Evolutionary conservation across 2,113 vertebrate species (phyloP), one percentile per base, ranked within the genome.

Genomic region (Oncorhynchus clarkii): DNA sequence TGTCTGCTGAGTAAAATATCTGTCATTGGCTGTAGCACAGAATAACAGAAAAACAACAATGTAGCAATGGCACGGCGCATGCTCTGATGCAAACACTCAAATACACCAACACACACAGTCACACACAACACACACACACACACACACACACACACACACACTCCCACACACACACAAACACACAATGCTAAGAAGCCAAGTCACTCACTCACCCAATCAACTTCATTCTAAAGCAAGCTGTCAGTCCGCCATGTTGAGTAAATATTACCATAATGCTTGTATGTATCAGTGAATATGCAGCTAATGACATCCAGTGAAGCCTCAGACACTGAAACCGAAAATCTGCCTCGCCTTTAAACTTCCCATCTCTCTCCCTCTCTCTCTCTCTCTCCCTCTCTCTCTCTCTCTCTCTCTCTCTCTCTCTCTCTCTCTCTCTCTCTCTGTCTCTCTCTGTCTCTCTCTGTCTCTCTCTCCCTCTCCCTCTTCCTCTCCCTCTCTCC

Each of bases 11-110:
- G 83, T 85, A 85, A 84, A 83, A 87, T 84, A 85, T 91, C 83
- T 85, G 78, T 85, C 85, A 87, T 84, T 86, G 83, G 85, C 88
- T 88, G 85, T 80, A 85, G 87, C 88, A 83, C 86, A 83, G 84
- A 75, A 77, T 71, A 88, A 89, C 82, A 83, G 82, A 79, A 89
- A 89, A 89, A 79, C 71, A 84, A 88, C 75, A 31, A 85, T 87
- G 85, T 85, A 69, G 80, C 86, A 73, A 90, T 88, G 89, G 85
- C 86, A 82, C 85, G 31, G 87, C 90, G 88, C 92, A 92, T 93
- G 93, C 91, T 89, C 84, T 80, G 80, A 84, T 83, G 87, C 87
- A 83, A 68, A 89, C 85, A 62, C 81, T 59, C 78, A 88, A 79
- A 76, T 74, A 79, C 81, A 82, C 59, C 12, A 54, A 82, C 82